Percentiles rank a stretch among this genome's conserved stretches.
These are phyloP conservation scores for Drosophila setosimentum DNA, from an alignment of 2,888 invertebrate species.

Conservation along the genomic window DNA sequence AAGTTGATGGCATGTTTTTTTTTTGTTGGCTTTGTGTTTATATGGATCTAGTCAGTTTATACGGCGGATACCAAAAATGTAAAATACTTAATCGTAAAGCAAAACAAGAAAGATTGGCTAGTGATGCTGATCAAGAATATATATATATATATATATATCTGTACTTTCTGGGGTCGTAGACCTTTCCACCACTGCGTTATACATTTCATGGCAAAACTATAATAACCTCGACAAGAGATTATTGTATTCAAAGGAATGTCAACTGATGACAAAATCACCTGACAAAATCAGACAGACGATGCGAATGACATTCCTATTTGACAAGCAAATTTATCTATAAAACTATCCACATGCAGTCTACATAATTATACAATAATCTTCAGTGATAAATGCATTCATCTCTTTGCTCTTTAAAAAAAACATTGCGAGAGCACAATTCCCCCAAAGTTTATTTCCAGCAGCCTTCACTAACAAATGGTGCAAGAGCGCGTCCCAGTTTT, in stretches of 20 bases:
- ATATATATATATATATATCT: neutral
- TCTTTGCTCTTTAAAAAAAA: neutral
- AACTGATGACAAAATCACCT: neutral
- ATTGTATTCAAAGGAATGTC: neutral
- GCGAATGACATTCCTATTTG: neutral
- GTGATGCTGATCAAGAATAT: neutral
- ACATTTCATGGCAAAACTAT: neutral
- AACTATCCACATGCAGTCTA: neutral
- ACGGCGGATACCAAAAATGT: too few relatives aligned
- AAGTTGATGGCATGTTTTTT: neutral
- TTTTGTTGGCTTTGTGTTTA: neutral
- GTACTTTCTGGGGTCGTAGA: neutral
- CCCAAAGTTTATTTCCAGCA: slow-evolving; percentile 42
- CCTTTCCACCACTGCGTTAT: neutral
- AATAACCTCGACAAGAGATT: neutral
- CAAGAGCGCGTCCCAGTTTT: slow-evolving; percentile 39
- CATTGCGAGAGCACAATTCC: neutral
- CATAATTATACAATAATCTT: slow-evolving; percentile 10
- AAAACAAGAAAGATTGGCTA: neutral
- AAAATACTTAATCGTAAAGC: neutral
- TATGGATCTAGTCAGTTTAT: neutral
- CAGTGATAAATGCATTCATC: slow-evolving; percentile 20
- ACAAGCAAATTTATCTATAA: neutral
- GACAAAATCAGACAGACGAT: neutral
- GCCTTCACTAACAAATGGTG: slow-evolving; percentile 18